A percentile compares a stretch with the other conserved stretches of the same genome.
Evolutionary conservation across 2,113 vertebrate genomes (phyloP).

Genomic region (Misgurnus anguillicaudatus): DNA sequence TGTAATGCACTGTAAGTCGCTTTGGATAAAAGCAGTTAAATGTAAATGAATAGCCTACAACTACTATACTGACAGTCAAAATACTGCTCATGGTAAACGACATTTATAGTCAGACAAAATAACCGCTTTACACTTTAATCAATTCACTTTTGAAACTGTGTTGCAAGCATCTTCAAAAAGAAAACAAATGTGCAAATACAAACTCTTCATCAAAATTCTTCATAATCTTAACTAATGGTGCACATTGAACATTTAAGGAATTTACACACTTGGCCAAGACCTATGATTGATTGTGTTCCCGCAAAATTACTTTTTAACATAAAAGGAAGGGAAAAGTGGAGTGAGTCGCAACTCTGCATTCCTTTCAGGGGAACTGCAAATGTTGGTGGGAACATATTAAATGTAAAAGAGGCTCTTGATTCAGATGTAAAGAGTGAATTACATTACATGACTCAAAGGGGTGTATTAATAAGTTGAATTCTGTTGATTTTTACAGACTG

Average conservation of each 20-base stretch:
- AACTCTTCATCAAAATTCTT: slow-evolving; percentile 41
- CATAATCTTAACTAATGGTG: slow-evolving; percentile 51
- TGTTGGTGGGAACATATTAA: slow-evolving; percentile 17
- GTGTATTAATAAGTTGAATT: background rate
- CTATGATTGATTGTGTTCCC: slow-evolving; percentile 35
- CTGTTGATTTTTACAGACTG: background rate
- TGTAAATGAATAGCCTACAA: no score
- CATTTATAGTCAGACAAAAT: background rate
- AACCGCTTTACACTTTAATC: background rate
- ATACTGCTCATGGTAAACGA: no score
- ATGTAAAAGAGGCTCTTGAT: slow-evolving; percentile 38
- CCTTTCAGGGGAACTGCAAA: background rate
- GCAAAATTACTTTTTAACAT: slow-evolving; percentile 40
- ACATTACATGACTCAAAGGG: background rate
- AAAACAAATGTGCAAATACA: slow-evolving; percentile 15
- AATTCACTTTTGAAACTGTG: no score
- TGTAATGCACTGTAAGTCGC: no score
- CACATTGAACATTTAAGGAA: slow-evolving; percentile 49
- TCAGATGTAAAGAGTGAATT: slow-evolving; percentile 19
- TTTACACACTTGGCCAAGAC: slow-evolving; percentile 43
- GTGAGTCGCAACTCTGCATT: background rate
- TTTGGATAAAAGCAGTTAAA: no score
- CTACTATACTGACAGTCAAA: background rate
- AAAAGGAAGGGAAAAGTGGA: background rate
- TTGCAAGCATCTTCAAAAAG: no score